phyloP scores from a whole-genome alignment of 2,888 invertebrate species.

The Agriopis marginaria region DNA sequence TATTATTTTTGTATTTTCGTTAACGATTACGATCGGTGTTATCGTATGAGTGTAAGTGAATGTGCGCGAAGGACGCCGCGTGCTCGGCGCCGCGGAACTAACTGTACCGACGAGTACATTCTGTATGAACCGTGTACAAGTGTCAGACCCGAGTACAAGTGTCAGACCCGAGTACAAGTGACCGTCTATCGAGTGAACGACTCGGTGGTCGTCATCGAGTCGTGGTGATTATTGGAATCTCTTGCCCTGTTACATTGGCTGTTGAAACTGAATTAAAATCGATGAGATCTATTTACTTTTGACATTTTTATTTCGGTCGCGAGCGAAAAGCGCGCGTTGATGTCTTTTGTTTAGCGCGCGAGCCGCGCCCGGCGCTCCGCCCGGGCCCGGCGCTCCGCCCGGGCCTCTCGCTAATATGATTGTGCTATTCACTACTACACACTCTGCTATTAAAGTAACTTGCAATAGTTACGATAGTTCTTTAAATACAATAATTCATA shows the following conservation, averaged over 20 bases:
- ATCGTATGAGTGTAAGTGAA: conserved; percentile 46
- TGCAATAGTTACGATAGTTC: too few species aligned
- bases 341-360: conserved; percentile 59
- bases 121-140: neutral
- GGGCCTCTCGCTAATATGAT: too few species aligned
- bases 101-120: neutral
- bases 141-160: too few species aligned
- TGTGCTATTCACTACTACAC: neutral
- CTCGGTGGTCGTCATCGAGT: conserved; percentile 22
- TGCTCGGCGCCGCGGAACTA: neutral
- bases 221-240: conserved; percentile 51
- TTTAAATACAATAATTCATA: too few species aligned
- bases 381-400: neutral
- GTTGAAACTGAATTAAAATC: conserved; percentile 67
- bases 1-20: conserved; percentile 78
- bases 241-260: conserved; percentile 74
- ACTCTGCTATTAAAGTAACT: neutral
- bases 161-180: conserved; percentile 1
- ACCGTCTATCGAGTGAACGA: conserved; percentile 20
- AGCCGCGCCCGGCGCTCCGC: neutral
- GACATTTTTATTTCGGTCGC: conserved; percentile 39
- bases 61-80: conserved; percentile 39
- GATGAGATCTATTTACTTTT: conserved; percentile 17
- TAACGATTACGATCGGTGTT: conserved; percentile 62
- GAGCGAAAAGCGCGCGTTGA: conserved; percentile 60